Conservation (phyloP, 2,797 vertebrate species). For the Okamejei kenojei region DNA sequence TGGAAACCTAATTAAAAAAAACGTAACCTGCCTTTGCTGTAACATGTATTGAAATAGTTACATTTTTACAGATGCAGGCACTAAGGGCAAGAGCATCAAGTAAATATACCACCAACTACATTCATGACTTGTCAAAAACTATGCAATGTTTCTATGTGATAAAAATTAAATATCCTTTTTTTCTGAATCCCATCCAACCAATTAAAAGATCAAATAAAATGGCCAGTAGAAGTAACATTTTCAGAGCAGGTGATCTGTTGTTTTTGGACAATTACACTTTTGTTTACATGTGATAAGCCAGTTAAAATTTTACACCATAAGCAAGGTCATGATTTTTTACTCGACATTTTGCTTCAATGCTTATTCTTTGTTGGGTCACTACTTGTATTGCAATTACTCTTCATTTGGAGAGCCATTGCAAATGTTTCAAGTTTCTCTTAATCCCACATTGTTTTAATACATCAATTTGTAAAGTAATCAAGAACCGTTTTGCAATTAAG, state of each 20-base stretch:
- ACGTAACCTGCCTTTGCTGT: too few species aligned
- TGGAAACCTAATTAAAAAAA: neutral
- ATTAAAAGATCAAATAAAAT: neutral
- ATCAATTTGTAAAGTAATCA: constrained; percentile 9
- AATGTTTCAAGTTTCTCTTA: constrained; percentile 3
- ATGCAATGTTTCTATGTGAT: neutral
- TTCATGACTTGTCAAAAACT: neutral
- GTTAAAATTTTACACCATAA: constrained; percentile 20
- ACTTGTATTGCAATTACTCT: constrained; percentile 25
- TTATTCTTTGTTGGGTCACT: neutral
- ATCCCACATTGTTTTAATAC: neutral
- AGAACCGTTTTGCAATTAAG: neutral
- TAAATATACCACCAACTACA: constrained; percentile 14
- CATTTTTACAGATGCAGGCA: neutral
- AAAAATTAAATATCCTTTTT: neutral
- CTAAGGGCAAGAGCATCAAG: constrained; percentile 17
- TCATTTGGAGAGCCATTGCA: constrained; percentile 14
- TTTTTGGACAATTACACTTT: neutral
- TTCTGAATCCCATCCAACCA: neutral
- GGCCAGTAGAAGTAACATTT: neutral
- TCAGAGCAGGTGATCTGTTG: neutral
- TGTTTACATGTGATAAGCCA: constrained; percentile 19
- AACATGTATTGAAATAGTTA: constrained; percentile 15
- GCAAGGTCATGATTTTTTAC: neutral
- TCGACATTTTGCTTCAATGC: neutral